These are phyloP conservation scores for Meghimatium bilineatum DNA, from an alignment of 2,888 invertebrate species.

Conservation along the genomic window DNA sequence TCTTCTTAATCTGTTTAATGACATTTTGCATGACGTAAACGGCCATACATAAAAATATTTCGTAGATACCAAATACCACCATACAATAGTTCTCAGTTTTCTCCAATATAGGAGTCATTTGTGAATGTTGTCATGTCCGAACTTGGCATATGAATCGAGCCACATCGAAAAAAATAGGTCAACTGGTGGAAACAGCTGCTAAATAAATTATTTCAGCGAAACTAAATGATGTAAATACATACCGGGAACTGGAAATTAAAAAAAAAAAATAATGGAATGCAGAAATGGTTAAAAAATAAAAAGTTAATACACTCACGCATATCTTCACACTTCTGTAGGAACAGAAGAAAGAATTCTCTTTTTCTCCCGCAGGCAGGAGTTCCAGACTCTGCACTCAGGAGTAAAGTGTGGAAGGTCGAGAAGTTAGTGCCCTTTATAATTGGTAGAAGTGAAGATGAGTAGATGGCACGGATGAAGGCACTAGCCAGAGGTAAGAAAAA, in stretches of 20 bases:
- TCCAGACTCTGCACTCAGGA: background rate
- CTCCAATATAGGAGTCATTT: no score
- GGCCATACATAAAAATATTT: no score
- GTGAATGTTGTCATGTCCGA: no score
- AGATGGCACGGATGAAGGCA: no score
- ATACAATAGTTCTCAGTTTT: no score
- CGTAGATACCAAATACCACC: no score
- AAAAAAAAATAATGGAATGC: background rate
- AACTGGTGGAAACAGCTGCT: no score
- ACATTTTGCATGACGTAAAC: no score
- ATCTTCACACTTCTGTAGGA: conserved; percentile 21
- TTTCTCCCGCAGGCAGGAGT: conserved; percentile 21
- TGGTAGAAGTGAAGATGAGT: background rate
- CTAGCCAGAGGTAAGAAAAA: no score
- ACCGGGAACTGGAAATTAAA: background rate
- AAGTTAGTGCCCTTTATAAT: conserved; percentile 31
- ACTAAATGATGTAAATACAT: background rate
- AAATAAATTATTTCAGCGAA: background rate
- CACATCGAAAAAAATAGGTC: background rate
- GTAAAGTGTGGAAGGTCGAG: conserved; percentile 24
- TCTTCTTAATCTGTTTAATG: no score
- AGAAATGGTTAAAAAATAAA: conserved; percentile 25
- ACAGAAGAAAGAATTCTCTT: conserved; percentile 6
- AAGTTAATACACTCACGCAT: conserved; percentile 18
- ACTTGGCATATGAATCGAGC: background rate